These are phyloP conservation scores for Melikaiella ostensackeni DNA, from an alignment of 2,888 invertebrate genomes.

Conservation along the genomic window DNA sequence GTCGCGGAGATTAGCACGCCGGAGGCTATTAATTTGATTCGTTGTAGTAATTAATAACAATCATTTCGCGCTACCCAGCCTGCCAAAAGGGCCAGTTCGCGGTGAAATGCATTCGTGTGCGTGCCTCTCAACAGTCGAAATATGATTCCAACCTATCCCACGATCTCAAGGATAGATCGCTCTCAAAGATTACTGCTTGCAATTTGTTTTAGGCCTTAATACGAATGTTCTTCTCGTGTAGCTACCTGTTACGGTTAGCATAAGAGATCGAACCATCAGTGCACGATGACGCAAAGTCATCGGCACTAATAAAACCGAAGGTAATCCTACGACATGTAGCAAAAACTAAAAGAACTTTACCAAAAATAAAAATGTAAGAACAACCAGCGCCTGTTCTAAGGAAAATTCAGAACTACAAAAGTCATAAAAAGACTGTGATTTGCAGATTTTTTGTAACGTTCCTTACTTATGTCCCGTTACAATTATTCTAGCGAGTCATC, in stretches of 20 bases:
- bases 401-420: neutral
- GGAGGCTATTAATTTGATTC: conserved; percentile 37
- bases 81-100: conserved; percentile 33
- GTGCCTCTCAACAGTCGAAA: conserved; percentile 58
- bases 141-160: conserved; percentile 66
- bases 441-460: neutral
- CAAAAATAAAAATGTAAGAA: no score
- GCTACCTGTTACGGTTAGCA: conserved; percentile 60
- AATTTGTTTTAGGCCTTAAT: conserved; percentile 69
- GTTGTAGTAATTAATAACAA: conserved; percentile 58
- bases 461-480: no score
- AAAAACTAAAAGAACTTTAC: no score
- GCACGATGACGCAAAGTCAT: conserved; percentile 22
- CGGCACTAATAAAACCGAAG: conserved; percentile 2
- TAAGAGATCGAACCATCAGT: conserved; percentile 43
- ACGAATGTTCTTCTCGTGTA: conserved; percentile 62
- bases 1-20: conserved; percentile 27
- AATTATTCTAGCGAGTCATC: no score
- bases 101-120: conserved; percentile 15
- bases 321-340: neutral
- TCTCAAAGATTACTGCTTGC: conserved; percentile 63
- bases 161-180: conserved; percentile 66
- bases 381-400: no score
- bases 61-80: conserved; percentile 57
- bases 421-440: neutral